Percentiles rank a stretch among this genome's conserved stretches.
Evolutionary conservation across 2,797 vertebrate species (phyloP).

Genomic region (Xyrichtys novacula): DNA sequence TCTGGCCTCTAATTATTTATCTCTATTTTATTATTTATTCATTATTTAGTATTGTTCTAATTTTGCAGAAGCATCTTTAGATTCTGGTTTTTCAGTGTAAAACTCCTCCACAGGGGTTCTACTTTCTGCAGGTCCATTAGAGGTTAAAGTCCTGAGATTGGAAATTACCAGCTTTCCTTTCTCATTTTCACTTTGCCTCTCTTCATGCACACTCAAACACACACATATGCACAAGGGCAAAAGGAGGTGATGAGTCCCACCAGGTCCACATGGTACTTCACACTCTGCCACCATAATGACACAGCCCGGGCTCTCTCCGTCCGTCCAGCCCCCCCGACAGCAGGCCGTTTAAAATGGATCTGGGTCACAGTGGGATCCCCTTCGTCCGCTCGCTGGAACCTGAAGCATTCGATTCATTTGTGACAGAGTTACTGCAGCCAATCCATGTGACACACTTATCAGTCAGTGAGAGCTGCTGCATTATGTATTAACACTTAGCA

Average conservation of each 20-base stretch:
- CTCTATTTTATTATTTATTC: too few relatives aligned
- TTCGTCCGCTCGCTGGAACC: constrained; percentile 56
- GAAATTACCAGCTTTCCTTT: neutral
- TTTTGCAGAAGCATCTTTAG: neutral
- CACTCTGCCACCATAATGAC: constrained; percentile 63
- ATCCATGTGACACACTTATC: constrained; percentile 51
- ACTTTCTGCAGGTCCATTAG: neutral
- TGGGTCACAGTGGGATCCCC: constrained; percentile 78
- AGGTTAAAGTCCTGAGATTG: constrained; percentile 5
- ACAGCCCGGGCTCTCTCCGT: constrained; percentile 39
- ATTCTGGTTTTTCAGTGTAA: neutral
- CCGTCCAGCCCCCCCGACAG: constrained; percentile 60
- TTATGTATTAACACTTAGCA: constrained; percentile 53
- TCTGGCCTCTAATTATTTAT: too few relatives aligned
- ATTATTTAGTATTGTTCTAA: too few relatives aligned
- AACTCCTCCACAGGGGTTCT: neutral
- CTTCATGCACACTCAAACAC: constrained; percentile 14
- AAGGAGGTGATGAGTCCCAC: constrained; percentile 60
- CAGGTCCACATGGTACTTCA: constrained; percentile 56
- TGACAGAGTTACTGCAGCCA: constrained; percentile 42
- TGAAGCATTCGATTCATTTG: constrained; percentile 58
- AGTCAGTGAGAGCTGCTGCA: constrained; percentile 47
- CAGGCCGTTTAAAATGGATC: constrained; percentile 76
- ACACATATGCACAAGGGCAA: constrained; percentile 53
- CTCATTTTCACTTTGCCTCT: constrained; percentile 5